These are phyloP conservation scores for Cosmopolites sordidus DNA, from an alignment of 2,888 invertebrate genomes.

Conservation along the genomic window DNA sequence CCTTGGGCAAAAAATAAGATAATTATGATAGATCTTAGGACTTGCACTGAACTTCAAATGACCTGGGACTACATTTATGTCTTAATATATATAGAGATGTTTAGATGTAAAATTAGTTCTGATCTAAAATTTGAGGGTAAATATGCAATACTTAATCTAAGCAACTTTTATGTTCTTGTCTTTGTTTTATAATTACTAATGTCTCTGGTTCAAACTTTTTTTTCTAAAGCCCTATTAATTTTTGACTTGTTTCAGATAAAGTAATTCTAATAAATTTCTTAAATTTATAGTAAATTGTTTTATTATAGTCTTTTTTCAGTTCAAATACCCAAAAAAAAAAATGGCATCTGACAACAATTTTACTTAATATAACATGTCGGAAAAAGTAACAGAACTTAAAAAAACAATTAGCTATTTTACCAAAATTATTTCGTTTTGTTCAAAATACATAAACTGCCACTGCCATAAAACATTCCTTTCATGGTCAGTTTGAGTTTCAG, in stretches of 20 bases:
- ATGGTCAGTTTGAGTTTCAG: too few species aligned
- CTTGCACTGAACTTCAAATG: constrained; percentile 7
- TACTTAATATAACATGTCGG: too few species aligned
- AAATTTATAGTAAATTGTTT: neutral
- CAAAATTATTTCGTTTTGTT: too few species aligned
- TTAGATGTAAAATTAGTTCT: neutral
- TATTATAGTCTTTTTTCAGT: too few species aligned
- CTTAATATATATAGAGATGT: constrained; percentile 1
- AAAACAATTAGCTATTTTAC: too few species aligned
- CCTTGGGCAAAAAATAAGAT: constrained; percentile 54
- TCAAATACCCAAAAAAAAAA: too few species aligned
- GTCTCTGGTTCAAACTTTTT: neutral
- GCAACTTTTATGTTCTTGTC: neutral
- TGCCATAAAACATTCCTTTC: too few species aligned
- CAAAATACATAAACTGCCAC: too few species aligned
- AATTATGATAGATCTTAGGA: constrained; percentile 4
- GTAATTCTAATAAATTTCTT: neutral
- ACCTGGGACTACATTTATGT: constrained; percentile 5
- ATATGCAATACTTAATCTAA: neutral
- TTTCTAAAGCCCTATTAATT: neutral
- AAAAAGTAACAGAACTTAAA: too few species aligned
- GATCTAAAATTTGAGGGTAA: neutral
- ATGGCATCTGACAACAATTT: too few species aligned
- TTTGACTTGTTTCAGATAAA: neutral
- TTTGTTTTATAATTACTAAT: neutral